Percentiles rank a stretch among this genome's conserved stretches.
phyloP scores from a whole-genome alignment of 2,113 vertebrate genomes.

The Cephalopterus ornatus region DNA sequence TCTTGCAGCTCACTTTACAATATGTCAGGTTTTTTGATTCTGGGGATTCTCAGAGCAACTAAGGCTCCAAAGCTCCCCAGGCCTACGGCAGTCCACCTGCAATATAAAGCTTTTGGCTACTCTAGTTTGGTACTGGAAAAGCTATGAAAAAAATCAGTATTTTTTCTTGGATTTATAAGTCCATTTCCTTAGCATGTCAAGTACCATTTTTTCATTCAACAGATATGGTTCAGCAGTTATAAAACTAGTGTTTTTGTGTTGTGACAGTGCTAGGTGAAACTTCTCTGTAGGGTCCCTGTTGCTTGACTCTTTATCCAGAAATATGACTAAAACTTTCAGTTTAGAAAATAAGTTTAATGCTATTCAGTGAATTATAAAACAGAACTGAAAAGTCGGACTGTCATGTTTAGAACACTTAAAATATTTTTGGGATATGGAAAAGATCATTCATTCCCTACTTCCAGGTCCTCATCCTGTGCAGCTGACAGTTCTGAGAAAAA shows the following conservation, averaged over 20 bases:
- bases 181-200: neutral
- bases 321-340: neutral
- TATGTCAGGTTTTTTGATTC: neutral
- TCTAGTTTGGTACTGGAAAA: neutral
- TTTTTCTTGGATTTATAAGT: neutral
- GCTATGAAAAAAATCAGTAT: neutral
- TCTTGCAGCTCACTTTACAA: neutral
- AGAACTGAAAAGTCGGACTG: neutral
- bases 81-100: neutral
- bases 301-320: neutral
- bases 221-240: neutral
- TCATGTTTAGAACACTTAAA: neutral
- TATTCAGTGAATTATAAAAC: neutral
- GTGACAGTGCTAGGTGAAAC: neutral
- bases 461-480: neutral
- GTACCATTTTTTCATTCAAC: neutral
- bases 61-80: neutral
- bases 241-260: neutral
- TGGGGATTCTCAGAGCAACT: neutral
- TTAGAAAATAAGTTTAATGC: neutral
- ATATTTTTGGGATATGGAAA: neutral
- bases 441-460: neutral
- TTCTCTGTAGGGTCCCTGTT: neutral
- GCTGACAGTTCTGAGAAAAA: neutral
- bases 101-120: neutral